Base-by-base conservation (phyloP, 2,113 vertebrate genomes). In the Dunckerocampus dactyliophorus region DNA sequence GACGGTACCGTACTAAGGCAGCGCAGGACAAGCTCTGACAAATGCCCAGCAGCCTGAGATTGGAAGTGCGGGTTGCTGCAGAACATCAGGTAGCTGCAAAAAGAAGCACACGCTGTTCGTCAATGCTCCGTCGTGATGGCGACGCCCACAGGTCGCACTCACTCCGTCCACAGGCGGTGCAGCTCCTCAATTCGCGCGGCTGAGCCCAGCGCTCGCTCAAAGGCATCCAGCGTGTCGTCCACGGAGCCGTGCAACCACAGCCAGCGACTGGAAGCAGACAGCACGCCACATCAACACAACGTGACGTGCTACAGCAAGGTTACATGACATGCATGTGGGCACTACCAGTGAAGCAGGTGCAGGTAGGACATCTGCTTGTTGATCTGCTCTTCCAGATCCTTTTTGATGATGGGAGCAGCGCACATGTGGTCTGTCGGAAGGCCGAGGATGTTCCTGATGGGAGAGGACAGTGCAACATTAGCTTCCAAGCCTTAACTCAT, bases 81-180 rank as follows among this genome's bases (percentile, higher is more conserved):
- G 70, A 80, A 85, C 49, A 1, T 8, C 59, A 85, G 78, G 71
- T 81, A 85, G 52, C 83, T 85, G 61, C 1, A 13, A 16, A 47
- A 15, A 48, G 4, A 56, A 20, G 20, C 2, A 16, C 1, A 43
- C 13, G 39, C 13, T 14, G 4, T 43, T 13, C 12, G 13, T 43
- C 39, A 13, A 43, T 14, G 5, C 12, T 43, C 13, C 3, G 47
- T 11, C 19, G 9, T 4, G 47, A 11, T n/a, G 8, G 31, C 9
- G 24, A 22, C 51, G 21, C 14, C 51, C 3, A 14, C 31, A 1
- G 52, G 14, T 12, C 17, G 17, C 31, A 95, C 95, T 95, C 92
- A 99, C 96, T 99, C 95, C 79, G 93, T 88, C 96, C 96, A 99
- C 79, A 99, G 92, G 31, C 85, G 90, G 85, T 95, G 93, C 20